Base-by-base conservation (phyloP, 2,797 vertebrate genomes). In the Heterohyrax brucei region DNA sequence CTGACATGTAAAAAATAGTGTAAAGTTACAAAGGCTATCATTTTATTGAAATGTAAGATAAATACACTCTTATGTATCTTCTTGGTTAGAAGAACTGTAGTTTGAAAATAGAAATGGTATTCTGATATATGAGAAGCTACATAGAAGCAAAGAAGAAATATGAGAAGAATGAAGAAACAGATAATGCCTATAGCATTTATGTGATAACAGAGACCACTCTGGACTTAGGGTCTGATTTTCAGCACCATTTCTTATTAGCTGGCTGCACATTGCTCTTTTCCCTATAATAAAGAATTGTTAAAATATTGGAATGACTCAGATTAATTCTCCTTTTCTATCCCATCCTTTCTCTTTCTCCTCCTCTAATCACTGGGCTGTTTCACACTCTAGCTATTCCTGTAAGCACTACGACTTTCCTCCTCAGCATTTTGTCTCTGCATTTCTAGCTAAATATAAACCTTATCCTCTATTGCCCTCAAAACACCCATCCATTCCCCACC, bases 41-140 rank as follows among this genome's bases (percentile, higher is more conserved):
- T 95, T 97, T 30, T 97, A 93, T 90, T 92, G 85, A 97, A 97
- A 94, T 73, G 21, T 56, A 22, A 89, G 44, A 24, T 95, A 97
- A 96, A 59, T 48, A 94, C 10, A 4, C 70, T 92, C 30, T 81
- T 7, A 64, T 48, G 62, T 96, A 87, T 73, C 94, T 93, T 96
- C n/a, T 95, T 75, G 62, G 73, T 87, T 10, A 22, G 91, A 97
- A 89, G 73, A 96, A 56, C 12, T 83, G 48, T 56, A 87, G 91
- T 84, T 93, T 95, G 76, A 96, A 64, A 50, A 95, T 48, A 81
- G 48, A 33, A 77, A 62, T 96, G 30, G 46, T 81, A 87, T 85
- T 86, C 96, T 95, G 81, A 95, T 72, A 83, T 53, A 64, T n/a
- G 84, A 18, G 1, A 87, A 95, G 95, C 48, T 81, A 5, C 68